Evolutionary conservation across 2,888 invertebrate genomes (phyloP), one percentile per base, ranked within the genome.

Genomic region (Nomada hirtipes): DNA sequence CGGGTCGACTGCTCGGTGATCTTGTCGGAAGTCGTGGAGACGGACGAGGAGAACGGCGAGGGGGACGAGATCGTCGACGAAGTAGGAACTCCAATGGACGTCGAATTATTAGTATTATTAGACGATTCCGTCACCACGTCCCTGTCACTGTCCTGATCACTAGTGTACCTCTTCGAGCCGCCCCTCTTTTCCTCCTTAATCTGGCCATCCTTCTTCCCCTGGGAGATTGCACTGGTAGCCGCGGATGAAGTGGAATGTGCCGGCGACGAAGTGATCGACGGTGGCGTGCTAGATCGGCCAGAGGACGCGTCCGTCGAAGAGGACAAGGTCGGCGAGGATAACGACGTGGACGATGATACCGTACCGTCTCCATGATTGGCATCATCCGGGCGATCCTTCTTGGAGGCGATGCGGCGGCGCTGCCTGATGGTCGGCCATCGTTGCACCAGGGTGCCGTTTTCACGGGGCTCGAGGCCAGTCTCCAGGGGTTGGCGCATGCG

Each of bases 401-500:
- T 63, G 15, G 47, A 13, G 2, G 50, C 42, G 60, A 67, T 52
- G 55, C 72, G 68, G n/a, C 65, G 65, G 61, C 69, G 61, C 18
- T 79, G 81, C 71, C 70, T 83, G 69, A 67, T 82, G 42, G 80
- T 76, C 74, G 83, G 87, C 76, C 86, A 84, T 83, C 85, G 85
- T 65, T 79, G 88, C 94, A 94, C 94, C 94, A 94, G 94, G 94
- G 93, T 86, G 76, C 89, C 88, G 88, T 90, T 90, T 87, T 91
- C 91, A 89, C 89, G 92, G 89, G 90, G 90, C 90, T 90, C 90
- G 88, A 90, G 87, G 88, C 87, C 82, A 86, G 86, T 86, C 91
- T 91, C 94, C 94, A 94, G 95, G 94, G 95, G 88, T 94, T 92
- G 90, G 80, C 92, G 92, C 92, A 88, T 89, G 92, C 91, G 91